Conservation (phyloP, 2,113 vertebrate genomes). For the Sinocyclocheilus rhinocerous region DNA sequence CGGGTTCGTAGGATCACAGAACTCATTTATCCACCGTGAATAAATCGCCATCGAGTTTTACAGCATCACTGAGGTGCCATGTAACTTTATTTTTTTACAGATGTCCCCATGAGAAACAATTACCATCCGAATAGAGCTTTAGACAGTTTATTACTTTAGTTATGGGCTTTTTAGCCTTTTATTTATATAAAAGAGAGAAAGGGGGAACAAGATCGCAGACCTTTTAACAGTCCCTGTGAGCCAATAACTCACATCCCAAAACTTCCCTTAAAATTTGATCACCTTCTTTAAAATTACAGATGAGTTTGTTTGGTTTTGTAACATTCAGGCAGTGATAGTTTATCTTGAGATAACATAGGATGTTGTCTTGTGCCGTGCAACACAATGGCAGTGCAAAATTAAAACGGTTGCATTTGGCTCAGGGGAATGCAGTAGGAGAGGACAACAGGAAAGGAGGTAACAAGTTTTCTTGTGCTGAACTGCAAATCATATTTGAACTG, state of each 20-base stretch:
- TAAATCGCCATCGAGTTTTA: too few relatives aligned
- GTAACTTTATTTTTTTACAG: too few relatives aligned
- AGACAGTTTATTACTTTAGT: not conserved
- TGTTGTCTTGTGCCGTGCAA: not conserved
- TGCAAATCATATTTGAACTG: not conserved
- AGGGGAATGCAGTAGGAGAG: not conserved
- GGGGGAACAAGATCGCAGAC: not conserved
- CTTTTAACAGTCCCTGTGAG: not conserved
- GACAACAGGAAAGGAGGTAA: slow-evolving; percentile 6
- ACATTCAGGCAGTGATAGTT: not conserved
- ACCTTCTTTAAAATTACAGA: not conserved
- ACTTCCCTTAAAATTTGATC: not conserved
- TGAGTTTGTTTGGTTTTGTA: not conserved
- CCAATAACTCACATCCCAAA: not conserved
- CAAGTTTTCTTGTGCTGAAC: not conserved
- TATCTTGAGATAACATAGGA: not conserved
- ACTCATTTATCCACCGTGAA: too few relatives aligned
- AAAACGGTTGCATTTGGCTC: not conserved
- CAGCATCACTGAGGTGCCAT: too few relatives aligned
- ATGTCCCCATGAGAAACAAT: too few relatives aligned
- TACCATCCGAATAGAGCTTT: too few relatives aligned
- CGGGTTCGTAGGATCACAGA: too few relatives aligned
- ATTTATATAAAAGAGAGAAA: not conserved
- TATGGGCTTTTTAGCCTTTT: not conserved
- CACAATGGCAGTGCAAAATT: not conserved